phyloP scores from a whole-genome alignment of 1,140 invertebrate genomes.

The Trissolcus basalis region DNA sequence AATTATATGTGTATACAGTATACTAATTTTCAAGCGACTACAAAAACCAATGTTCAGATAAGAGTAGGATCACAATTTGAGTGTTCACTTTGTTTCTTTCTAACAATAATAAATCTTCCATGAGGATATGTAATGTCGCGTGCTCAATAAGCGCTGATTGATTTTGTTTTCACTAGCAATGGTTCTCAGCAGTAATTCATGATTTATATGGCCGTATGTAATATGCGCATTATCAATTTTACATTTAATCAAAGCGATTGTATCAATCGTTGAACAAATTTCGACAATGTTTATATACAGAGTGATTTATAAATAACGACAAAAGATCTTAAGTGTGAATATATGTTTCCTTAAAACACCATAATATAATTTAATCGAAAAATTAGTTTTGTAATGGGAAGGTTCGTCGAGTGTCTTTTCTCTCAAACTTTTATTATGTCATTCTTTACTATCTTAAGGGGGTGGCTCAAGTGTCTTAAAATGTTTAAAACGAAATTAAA shows the following conservation, averaged over 20 bases:
- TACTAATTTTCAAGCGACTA: no score
- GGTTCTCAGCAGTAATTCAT: constrained; percentile 41
- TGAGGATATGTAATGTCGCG: constrained; percentile 15
- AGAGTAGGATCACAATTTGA: background rate
- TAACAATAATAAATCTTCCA: constrained; percentile 31
- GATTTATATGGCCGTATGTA: constrained; percentile 41
- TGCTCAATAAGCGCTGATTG: constrained; percentile 24
- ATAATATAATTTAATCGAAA: no score
- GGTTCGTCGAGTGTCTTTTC: no score
- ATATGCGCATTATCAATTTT: constrained; percentile 49
- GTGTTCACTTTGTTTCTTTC: constrained; percentile 9
- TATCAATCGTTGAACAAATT: constrained; percentile 56
- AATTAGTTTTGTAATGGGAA: no score
- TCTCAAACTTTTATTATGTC: no score
- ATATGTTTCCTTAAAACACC: background rate
- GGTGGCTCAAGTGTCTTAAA: no score
- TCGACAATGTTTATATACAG: constrained; percentile 51
- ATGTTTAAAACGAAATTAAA: no score
- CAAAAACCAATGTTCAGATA: no score
- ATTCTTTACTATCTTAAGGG: no score
- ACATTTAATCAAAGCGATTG: constrained; percentile 57
- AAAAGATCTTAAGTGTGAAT: constrained; percentile 15
- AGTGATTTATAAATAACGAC: constrained; percentile 46
- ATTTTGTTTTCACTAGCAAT: constrained; percentile 37
- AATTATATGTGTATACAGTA: no score